Evolutionary conservation across 2,113 vertebrate species (phyloP).

Genomic region (Gymnobelideus leadbeateri): DNA sequence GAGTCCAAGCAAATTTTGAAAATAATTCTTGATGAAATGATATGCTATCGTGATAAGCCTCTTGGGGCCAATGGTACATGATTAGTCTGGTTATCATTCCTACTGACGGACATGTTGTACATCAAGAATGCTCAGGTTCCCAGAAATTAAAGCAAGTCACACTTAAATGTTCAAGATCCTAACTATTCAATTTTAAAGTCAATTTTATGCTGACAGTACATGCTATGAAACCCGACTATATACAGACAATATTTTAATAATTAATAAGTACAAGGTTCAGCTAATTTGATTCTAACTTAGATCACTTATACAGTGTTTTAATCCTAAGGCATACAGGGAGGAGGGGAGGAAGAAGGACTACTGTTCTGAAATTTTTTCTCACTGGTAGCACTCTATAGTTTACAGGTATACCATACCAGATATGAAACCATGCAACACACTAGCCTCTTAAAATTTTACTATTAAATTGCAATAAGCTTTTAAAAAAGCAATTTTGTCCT

Average conservation of each 20-base stretch:
- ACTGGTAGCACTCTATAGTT: not conserved
- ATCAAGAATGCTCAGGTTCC: not conserved
- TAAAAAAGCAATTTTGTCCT: conserved; percentile 28
- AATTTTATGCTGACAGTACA: conserved; percentile 5
- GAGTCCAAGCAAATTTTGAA: conserved; percentile 45
- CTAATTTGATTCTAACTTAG: conserved; percentile 22
- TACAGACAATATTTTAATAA: conserved; percentile 24
- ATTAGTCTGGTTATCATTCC: conserved; percentile 8
- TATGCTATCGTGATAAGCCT: not conserved
- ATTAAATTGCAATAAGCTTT: conserved; percentile 16
- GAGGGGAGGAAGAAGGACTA: not conserved
- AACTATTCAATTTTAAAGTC: not conserved
- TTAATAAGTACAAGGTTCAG: conserved; percentile 22
- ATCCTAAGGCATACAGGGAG: not conserved
- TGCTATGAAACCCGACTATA: conserved; percentile 34
- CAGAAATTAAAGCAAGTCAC: not conserved
- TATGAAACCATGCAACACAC: not conserved
- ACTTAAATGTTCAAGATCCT: conserved; percentile 25
- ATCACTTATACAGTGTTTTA: conserved; percentile 1
- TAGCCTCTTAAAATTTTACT: not conserved
- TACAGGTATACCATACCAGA: conserved; percentile 8
- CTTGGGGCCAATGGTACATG: not conserved
- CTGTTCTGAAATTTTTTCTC: not conserved
- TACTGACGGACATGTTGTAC: conserved; percentile 2
- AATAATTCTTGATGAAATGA: conserved; percentile 50